These are phyloP conservation scores for Jacana jacana DNA, from an alignment of 2,113 vertebrate genomes.

Conservation along the genomic window DNA sequence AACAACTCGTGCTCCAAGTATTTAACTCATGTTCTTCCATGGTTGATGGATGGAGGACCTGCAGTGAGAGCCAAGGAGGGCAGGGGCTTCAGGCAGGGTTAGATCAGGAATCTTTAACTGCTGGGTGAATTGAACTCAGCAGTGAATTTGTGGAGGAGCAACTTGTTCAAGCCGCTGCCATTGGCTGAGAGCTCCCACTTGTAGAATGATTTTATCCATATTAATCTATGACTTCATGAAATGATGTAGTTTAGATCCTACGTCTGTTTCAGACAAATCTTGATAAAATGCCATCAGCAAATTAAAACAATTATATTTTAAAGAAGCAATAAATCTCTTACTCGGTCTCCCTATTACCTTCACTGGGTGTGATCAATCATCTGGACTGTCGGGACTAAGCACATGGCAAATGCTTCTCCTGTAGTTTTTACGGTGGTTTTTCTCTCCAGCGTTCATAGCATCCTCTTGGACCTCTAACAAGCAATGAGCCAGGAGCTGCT, in stretches of 20 bases:
- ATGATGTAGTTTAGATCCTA: constrained; percentile 3
- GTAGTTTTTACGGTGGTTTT: background rate
- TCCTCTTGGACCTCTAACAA: background rate
- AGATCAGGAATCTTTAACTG: background rate
- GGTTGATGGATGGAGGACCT: background rate
- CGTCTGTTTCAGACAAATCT: constrained; percentile 28
- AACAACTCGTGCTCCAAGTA: rapidly evolving
- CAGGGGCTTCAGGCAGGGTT: background rate
- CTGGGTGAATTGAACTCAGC: background rate
- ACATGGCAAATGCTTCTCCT: background rate
- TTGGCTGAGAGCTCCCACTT: background rate
- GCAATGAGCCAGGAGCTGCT: background rate
- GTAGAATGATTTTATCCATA: background rate
- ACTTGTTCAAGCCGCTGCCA: rapidly evolving
- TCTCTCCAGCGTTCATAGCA: rapidly evolving
- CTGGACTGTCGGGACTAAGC: background rate
- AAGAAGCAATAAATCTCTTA: constrained; percentile 40
- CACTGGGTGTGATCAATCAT: background rate
- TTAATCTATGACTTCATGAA: constrained; percentile 23
- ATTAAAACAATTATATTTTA: constrained; percentile 50
- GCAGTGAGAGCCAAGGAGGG: background rate
- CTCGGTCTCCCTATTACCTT: constrained; percentile 4
- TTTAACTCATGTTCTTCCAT: background rate
- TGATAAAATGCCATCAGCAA: constrained; percentile 41
- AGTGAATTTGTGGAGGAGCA: background rate